Conservation (phyloP, 2,888 invertebrate species). For the Drosophila niveifrons region DNA sequence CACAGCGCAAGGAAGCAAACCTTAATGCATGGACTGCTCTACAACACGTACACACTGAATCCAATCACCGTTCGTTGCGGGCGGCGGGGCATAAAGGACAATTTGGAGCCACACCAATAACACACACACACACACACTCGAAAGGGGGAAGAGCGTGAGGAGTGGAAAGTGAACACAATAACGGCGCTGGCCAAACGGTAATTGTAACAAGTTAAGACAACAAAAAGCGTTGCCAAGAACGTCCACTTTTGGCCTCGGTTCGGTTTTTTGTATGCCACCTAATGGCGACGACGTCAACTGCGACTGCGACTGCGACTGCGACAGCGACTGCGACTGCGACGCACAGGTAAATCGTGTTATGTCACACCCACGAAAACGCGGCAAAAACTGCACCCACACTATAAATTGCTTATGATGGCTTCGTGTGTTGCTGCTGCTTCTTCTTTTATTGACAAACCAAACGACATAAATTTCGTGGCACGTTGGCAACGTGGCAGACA, state of each 20-base stretch:
- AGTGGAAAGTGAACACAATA: constrained; percentile 6
- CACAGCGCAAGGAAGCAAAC: constrained; percentile 6
- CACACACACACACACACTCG: constrained; percentile 17
- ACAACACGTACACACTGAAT: constrained; percentile 34
- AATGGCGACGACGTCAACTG: constrained; percentile 1
- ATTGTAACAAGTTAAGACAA: constrained; percentile 71
- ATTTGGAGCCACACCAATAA: constrained; percentile 48
- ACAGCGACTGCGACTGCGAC: constrained; percentile 8
- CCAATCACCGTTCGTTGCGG: constrained; percentile 28
- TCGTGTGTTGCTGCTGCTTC: constrained; percentile 14
- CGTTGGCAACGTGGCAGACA: background rate
- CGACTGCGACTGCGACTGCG: constrained; percentile 4
- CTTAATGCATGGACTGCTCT: constrained; percentile 14
- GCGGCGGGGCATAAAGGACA: constrained; percentile 51
- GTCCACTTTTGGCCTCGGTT: background rate
- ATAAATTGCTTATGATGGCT: constrained; percentile 59
- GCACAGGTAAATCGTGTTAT: constrained; percentile 28
- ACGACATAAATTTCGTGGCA: constrained; percentile 37
- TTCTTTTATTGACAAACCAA: constrained; percentile 52
- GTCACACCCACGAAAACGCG: constrained; percentile 43
- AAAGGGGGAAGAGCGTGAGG: background rate
- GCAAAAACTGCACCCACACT: constrained; percentile 55
- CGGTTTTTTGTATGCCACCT: background rate
- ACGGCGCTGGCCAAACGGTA: constrained; percentile 46
- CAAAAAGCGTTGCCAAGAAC: constrained; percentile 41